Base-by-base conservation (phyloP, 2,888 invertebrate genomes). In the Lamproptera curius region DNA sequence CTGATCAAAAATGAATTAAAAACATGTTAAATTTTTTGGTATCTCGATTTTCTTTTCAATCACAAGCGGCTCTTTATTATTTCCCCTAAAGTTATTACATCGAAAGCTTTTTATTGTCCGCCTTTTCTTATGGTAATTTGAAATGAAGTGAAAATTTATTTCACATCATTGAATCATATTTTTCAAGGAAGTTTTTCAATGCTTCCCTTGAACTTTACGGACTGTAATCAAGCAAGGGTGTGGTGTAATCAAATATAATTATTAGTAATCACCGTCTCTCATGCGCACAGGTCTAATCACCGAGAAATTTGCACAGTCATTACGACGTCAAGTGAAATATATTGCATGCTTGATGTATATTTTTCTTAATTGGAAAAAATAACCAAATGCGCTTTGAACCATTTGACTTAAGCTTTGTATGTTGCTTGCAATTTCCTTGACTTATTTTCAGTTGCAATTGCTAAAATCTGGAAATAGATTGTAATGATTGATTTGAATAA, bases 261-360 rank as follows among this genome's bases (percentile, higher is more conserved):
- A 47, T 38, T 31, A 47, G 35, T 42, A 47, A 47, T 47, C 20
- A 47, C 16, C 15, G 13, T 15, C 23, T 31, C 37, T 42, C 47
- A 42, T 42, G 47, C 47, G 11, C 23, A 34, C 47, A 11, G 41
- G 13, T 16, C 33, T 47, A 42, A 42, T 47, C 37, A 47, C 37
- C 31, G 17, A 48, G 43, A 48, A 43, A 38, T 48, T 48, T 34
- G 48, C 43, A 42, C 15, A 48, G 42, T 43, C 48, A 48, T 48
- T 48, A 48, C 17, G 6, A 26, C 41, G 39, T 34, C 48, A 43
- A 11, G 17, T 8, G 17, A 16, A 28, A 46, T 40, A 40, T 34
- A 17, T 16, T 39, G 39, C 43, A 35, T 23, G 33, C 11, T 10
- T 28, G 2, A 28, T 20, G 20, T 6, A 20, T 20, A 6, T 20